A percentile compares a stretch with the other conserved stretches of the same genome.
Evolutionary conservation across 1,140 invertebrate genomes (phyloP).

Genomic region (Phymastichus coffea): DNA sequence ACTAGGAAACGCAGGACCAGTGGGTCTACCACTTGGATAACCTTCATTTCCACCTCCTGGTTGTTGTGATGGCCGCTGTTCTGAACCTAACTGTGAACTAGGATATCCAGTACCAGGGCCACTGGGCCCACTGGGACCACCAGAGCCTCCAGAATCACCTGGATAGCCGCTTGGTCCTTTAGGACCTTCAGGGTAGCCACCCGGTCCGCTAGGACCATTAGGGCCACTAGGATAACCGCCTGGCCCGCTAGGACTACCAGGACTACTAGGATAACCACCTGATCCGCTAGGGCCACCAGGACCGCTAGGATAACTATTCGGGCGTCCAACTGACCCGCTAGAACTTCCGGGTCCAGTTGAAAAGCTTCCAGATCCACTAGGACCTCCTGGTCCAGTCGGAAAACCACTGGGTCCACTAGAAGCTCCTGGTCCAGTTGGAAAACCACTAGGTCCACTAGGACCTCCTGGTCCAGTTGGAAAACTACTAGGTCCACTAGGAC

Average conservation of each 20-base stretch:
- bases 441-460: slow-evolving; percentile 24
- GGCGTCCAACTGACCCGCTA: too few species aligned
- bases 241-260: slow-evolving; percentile 28
- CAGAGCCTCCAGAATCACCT: background rate
- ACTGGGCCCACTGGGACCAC: slow-evolving; percentile 9
- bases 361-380: slow-evolving; percentile 19
- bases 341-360: slow-evolving; percentile 35
- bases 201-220: slow-evolving; percentile 31
- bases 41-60: slow-evolving; percentile 25
- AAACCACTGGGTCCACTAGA: slow-evolving; percentile 29
- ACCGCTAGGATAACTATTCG: slow-evolving; percentile 29
- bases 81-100: slow-evolving; percentile 27
- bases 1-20: slow-evolving; percentile 35
- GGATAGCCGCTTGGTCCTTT: slow-evolving; percentile 20
- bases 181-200: background rate
- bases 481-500: slow-evolving; percentile 28
- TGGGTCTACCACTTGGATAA: slow-evolving; percentile 26
- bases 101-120: slow-evolving; percentile 32
- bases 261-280: too few species aligned
- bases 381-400: slow-evolving; percentile 28
- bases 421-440: slow-evolving; percentile 22
- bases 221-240: slow-evolving; percentile 30
- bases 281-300: slow-evolving; percentile 25
- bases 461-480: slow-evolving; percentile 44
- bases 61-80: slow-evolving; percentile 29